Conservation (phyloP, 1,140 invertebrate genomes). For the Ostrea edulis region DNA sequence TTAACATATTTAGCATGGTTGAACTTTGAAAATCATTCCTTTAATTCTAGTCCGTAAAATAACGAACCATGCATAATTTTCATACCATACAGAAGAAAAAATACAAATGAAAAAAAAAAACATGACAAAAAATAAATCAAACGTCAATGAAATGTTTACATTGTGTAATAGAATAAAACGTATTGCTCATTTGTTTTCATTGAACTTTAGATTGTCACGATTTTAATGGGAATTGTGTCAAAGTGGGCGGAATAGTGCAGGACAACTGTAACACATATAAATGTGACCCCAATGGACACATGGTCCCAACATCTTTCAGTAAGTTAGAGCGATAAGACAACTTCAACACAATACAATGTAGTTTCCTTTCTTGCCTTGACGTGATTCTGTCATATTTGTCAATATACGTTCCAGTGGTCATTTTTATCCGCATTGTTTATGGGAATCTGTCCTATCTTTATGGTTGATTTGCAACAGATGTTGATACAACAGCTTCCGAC, state of each 20-base stretch:
- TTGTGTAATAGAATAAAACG: too few relatives aligned
- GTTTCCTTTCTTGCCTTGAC: too few relatives aligned
- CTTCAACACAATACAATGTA: neutral
- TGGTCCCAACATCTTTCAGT: neutral
- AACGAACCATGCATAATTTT: too few relatives aligned
- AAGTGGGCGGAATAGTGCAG: slow-evolving; percentile 27
- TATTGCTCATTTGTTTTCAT: too few relatives aligned
- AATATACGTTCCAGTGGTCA: neutral
- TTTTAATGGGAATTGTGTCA: slow-evolving; percentile 53
- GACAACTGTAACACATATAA: slow-evolving; percentile 50
- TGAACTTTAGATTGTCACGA: slow-evolving; percentile 51
- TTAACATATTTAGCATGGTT: too few relatives aligned
- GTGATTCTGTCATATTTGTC: neutral
- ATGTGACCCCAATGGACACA: slow-evolving; percentile 44
- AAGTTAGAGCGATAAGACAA: neutral
- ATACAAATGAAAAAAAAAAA: too few relatives aligned
- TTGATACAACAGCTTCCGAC: neutral
- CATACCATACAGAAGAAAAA: too few relatives aligned
- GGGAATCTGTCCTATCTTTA: neutral
- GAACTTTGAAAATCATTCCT: too few relatives aligned
- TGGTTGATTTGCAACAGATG: neutral
- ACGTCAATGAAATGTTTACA: too few relatives aligned
- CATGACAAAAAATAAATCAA: too few relatives aligned
- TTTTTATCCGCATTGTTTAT: neutral
- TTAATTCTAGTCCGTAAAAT: too few relatives aligned